A percentile compares a stretch with the other conserved stretches of the same genome.
phyloP scores from a whole-genome alignment of 2,113 vertebrate genomes.

The Daphoenositta chrysoptera region DNA sequence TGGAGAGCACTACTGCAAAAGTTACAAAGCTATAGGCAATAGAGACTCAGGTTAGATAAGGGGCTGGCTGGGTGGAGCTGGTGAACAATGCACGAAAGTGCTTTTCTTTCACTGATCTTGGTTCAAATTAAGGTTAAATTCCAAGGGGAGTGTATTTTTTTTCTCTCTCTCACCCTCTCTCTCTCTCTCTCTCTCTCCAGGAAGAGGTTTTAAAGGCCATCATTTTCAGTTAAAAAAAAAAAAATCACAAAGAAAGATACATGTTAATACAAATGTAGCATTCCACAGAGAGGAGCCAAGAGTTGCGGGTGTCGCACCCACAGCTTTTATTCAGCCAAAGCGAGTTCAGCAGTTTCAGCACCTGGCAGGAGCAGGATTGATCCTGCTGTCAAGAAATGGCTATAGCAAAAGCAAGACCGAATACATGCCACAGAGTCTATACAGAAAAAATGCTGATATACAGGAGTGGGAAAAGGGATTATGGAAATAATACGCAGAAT shows the following conservation, averaged over 20 bases:
- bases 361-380: constrained; percentile 26
- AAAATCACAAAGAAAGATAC: constrained; percentile 69
- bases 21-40: constrained; percentile 65
- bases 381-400: not conserved
- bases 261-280: constrained; percentile 74
- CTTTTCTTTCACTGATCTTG: constrained; percentile 81
- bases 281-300: constrained; percentile 63
- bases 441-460: not conserved
- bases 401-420: not conserved
- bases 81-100: constrained; percentile 76
- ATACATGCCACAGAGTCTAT: not conserved
- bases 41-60: constrained; percentile 78
- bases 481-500: not conserved
- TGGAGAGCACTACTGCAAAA: constrained; percentile 50
- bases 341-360: not conserved
- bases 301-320: constrained; percentile 20
- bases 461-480: not conserved
- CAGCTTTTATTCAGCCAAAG: not conserved
- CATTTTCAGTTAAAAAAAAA: constrained; percentile 62
- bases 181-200: constrained; percentile 38
- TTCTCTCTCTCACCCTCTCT: not conserved
- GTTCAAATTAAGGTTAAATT: constrained; percentile 85
- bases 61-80: constrained; percentile 72
- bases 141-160: constrained; percentile 68
- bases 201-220: constrained; percentile 70